A percentile compares a stretch with the other conserved stretches of the same genome.
These are phyloP conservation scores for Sylvilagus floridanus DNA, from an alignment of 2,797 vertebrate genomes.

Conservation along the genomic window DNA sequence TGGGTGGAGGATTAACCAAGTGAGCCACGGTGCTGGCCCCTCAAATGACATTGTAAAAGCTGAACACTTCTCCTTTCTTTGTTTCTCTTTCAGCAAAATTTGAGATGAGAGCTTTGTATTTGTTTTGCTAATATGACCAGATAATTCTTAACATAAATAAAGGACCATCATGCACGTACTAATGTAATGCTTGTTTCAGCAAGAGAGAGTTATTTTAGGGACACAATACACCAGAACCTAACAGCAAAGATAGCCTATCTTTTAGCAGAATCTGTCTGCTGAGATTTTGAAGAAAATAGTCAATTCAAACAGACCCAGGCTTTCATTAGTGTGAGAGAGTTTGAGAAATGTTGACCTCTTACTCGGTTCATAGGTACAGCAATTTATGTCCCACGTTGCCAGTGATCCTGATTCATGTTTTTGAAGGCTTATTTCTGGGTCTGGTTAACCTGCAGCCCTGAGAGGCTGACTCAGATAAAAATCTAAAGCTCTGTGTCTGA, in stretches of 20 bases:
- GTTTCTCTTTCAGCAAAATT: background rate
- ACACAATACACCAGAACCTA: background rate
- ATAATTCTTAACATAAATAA: conserved; percentile 18
- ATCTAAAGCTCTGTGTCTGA: background rate
- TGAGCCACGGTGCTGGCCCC: no score
- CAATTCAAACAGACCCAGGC: background rate
- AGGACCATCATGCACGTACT: background rate
- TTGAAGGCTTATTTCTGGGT: background rate
- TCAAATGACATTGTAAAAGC: background rate
- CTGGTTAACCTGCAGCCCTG: background rate
- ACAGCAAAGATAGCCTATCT: background rate
- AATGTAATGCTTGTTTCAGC: background rate
- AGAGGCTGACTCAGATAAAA: conserved; percentile 7
- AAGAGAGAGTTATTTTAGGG: background rate
- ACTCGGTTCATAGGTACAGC: background rate
- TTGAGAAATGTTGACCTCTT: background rate
- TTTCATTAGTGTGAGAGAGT: background rate
- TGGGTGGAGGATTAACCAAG: no score
- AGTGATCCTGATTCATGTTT: background rate
- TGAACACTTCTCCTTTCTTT: background rate
- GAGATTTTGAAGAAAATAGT: background rate
- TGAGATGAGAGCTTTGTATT: background rate
- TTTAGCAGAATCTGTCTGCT: background rate
- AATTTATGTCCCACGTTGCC: background rate
- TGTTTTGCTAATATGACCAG: background rate